A percentile compares a stretch with the other conserved stretches of the same genome.
Conservation (phyloP, 2,888 invertebrate genomes). For the Trissolcus brochymenae region DNA sequence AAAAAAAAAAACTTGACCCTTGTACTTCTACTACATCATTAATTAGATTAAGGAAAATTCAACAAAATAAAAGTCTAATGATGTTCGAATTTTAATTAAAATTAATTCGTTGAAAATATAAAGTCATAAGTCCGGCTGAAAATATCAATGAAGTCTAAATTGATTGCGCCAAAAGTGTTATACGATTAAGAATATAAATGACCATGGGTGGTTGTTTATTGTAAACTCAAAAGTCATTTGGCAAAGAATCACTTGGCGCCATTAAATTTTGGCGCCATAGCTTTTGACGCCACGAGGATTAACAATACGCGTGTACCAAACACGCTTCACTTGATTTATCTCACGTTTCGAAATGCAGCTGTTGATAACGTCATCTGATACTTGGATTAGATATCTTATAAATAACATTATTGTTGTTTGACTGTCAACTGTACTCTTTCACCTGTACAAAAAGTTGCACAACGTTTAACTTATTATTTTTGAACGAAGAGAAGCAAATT, state of each 20-base stretch:
- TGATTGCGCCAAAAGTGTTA: no score
- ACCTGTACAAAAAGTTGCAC: no score
- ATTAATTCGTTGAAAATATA: background rate
- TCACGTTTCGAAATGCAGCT: constrained; percentile 13
- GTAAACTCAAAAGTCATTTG: constrained; percentile 20
- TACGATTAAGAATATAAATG: background rate
- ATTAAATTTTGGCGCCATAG: constrained; percentile 40
- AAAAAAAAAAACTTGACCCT: constrained; percentile 24
- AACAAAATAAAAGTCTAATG: background rate
- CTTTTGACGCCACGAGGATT: constrained; percentile 22
- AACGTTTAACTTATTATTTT: no score
- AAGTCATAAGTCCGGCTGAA: no score
- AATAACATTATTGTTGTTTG: constrained; percentile 20
- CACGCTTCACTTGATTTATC: background rate
- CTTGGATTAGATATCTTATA: constrained; percentile 6
- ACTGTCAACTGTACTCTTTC: background rate
- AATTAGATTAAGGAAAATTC: constrained; percentile 15
- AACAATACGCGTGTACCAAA: background rate
- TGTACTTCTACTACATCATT: constrained; percentile 17
- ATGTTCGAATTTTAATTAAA: background rate
- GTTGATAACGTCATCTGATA: constrained; percentile 4
- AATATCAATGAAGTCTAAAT: no score
- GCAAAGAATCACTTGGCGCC: constrained; percentile 45
- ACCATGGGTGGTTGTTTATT: constrained; percentile 1
- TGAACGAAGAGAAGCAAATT: no score